Conservation (phyloP, 2,888 invertebrate species). For the Dinocampus coccinellae region DNA sequence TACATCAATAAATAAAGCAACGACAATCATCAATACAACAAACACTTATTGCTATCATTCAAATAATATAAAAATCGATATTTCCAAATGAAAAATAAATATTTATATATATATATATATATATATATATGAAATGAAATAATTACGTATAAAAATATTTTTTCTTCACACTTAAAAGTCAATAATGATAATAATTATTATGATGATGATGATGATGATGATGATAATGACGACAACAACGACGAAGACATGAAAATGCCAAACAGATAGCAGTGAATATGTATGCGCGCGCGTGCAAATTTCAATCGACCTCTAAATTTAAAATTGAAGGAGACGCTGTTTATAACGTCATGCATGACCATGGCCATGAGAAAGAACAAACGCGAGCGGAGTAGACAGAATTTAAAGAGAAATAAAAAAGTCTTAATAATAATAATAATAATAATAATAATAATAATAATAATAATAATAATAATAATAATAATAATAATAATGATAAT, state of each 20-base stretch:
- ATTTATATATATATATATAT: too few relatives aligned
- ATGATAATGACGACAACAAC: not conserved
- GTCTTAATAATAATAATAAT: not conserved
- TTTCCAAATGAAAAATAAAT: too few relatives aligned
- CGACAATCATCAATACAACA: too few relatives aligned
- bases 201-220: too few relatives aligned
- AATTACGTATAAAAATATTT: too few relatives aligned
- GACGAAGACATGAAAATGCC: not conserved
- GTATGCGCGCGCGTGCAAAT: slow-evolving; percentile 3
- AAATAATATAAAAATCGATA: too few relatives aligned
- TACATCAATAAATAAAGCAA: too few relatives aligned
- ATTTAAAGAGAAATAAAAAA: not conserved
- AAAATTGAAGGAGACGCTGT: slow-evolving; percentile 34
- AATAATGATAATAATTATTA: too few relatives aligned
- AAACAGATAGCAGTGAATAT: slow-evolving; percentile 28
- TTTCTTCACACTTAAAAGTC: too few relatives aligned
- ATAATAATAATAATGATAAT: not conserved
- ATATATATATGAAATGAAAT: too few relatives aligned
- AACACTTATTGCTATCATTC: too few relatives aligned
- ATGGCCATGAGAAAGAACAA: slow-evolving; percentile 59
- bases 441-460: not conserved
- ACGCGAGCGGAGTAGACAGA: not conserved
- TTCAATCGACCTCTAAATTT: slow-evolving; percentile 44
- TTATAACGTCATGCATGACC: slow-evolving; percentile 53
- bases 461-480: not conserved